Conservation (phyloP, 2,888 invertebrate species). For the Meiosimyza decipiens region DNA sequence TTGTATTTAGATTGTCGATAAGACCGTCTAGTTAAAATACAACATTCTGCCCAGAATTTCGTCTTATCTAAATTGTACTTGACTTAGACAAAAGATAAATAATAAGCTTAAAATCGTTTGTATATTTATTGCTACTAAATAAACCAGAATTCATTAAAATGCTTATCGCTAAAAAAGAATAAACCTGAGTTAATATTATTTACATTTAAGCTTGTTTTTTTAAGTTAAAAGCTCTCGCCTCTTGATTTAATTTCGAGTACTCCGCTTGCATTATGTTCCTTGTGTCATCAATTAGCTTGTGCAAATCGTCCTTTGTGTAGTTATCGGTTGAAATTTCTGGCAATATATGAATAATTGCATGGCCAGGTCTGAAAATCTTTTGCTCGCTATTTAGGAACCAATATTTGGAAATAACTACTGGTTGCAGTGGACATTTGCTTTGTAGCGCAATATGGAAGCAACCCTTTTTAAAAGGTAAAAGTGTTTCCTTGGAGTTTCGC, state of each 20-base stretch:
- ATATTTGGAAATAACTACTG: conserved; percentile 88
- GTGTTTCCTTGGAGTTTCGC: conserved; percentile 77
- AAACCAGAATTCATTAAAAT: too few relatives aligned
- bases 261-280: conserved; percentile 76
- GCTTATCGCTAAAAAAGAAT: not conserved
- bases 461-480: conserved; percentile 94
- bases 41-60: too few relatives aligned
- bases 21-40: too few relatives aligned
- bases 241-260: conserved; percentile 69
- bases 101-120: too few relatives aligned
- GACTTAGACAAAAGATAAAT: too few relatives aligned
- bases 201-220: conserved; percentile 49
- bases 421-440: conserved; percentile 86
- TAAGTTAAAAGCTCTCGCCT: conserved; percentile 52
- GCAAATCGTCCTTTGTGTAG: conserved; percentile 73
- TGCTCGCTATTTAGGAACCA: conserved; percentile 75
- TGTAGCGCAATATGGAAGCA: conserved; percentile 93
- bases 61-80: too few relatives aligned
- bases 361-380: conserved; percentile 77
- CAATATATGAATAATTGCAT: conserved; percentile 77
- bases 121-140: too few relatives aligned
- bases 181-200: not conserved
- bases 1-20: too few relatives aligned
- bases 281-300: conserved; percentile 74
- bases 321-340: conserved; percentile 78